Percentiles rank a stretch among this genome's conserved stretches.
These are phyloP conservation scores for Nemoura dubitans DNA, from an alignment of 2,888 invertebrate species.

Conservation along the genomic window DNA sequence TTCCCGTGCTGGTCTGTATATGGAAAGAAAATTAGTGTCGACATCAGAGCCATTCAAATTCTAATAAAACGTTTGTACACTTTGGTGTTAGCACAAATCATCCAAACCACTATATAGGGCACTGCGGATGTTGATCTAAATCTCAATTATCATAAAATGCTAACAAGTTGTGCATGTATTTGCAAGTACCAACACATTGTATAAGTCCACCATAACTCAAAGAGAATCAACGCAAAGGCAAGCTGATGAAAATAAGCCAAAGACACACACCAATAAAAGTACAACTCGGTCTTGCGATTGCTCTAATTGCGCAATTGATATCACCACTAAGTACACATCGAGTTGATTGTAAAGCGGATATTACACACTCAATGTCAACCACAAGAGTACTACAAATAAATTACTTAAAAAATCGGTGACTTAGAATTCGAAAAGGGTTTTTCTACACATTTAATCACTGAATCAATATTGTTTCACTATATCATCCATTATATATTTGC, in stretches of 20 bases:
- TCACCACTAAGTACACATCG: background rate
- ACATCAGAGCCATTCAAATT: too few species aligned
- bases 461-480: conserved; percentile 3
- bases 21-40: too few species aligned
- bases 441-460: background rate
- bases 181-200: background rate
- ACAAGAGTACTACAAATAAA: background rate
- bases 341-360: background rate
- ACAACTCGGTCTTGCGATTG: background rate
- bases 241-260: background rate
- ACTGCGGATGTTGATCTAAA: too few species aligned
- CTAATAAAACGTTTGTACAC: too few species aligned
- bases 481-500: background rate
- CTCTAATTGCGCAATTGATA: background rate
- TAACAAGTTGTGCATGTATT: too few species aligned
- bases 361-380: background rate
- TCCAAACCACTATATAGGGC: too few species aligned
- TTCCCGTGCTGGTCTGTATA: too few species aligned
- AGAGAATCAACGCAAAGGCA: background rate
- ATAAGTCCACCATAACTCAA: background rate
- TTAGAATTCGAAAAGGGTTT: background rate
- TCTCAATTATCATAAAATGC: too few species aligned
- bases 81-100: too few species aligned
- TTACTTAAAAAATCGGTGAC: background rate
- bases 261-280: background rate